These are phyloP conservation scores for Orgyia antiqua DNA, from an alignment of 2,888 invertebrate genomes.

Conservation along the genomic window DNA sequence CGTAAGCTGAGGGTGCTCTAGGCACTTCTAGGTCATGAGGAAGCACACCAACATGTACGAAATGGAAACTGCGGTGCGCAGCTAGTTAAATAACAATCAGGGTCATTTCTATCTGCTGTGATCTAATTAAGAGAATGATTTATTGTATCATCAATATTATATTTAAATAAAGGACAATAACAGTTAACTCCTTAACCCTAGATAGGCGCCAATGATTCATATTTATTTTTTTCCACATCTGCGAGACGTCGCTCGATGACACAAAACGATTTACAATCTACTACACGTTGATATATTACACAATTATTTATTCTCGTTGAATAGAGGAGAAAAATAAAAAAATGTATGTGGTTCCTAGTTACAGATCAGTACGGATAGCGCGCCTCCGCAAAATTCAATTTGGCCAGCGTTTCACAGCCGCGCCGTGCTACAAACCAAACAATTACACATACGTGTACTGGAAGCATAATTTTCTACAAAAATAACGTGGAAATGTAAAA, in stretches of 20 bases:
- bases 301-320: constrained; percentile 24
- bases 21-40: no score
- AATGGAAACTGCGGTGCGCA: no score
- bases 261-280: constrained; percentile 25
- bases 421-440: constrained; percentile 69
- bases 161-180: constrained; percentile 32
- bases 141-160: constrained; percentile 28
- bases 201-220: constrained; percentile 24
- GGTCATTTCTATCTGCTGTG: no score
- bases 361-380: constrained; percentile 48
- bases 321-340: constrained; percentile 23
- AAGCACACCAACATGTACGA: no score
- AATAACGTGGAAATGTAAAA: constrained; percentile 53
- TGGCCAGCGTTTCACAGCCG: constrained; percentile 47
- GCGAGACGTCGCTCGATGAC: constrained; percentile 29
- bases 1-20: no score
- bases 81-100: no score
- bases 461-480: constrained; percentile 69
- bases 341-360: constrained; percentile 34
- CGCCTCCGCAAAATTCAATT: constrained; percentile 70
- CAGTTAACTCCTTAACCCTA: constrained; percentile 32
- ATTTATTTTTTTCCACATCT: constrained; percentile 26
- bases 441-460: constrained; percentile 72
- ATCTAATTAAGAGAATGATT: no score
- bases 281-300: constrained; percentile 20